Conservation (phyloP, 2,888 invertebrate genomes). For the Drosophila mettleri region DNA sequence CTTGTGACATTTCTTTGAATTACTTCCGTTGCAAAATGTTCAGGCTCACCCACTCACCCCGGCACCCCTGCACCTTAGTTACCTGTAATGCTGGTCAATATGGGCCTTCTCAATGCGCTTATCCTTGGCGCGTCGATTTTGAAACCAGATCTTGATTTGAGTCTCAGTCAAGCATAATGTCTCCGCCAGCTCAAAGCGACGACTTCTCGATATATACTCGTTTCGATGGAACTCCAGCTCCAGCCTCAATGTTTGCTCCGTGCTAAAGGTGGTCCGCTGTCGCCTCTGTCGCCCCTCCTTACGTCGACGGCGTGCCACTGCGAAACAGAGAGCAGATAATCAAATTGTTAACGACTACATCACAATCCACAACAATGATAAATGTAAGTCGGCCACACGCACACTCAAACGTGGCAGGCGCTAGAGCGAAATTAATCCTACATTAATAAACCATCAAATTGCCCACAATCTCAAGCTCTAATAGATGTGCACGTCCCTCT, state of each 20-base stretch:
- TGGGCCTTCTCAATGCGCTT: conserved; percentile 98
- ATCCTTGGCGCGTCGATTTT: conserved; percentile 97
- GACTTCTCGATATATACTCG: conserved; percentile 95
- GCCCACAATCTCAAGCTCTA: conserved; percentile 24
- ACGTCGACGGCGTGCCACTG: conserved; percentile 93
- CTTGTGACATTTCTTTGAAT: conserved; percentile 73
- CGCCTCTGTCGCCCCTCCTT: conserved; percentile 95
- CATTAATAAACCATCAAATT: conserved; percentile 68
- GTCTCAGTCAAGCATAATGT: conserved; percentile 90
- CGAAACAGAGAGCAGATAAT: conserved; percentile 32
- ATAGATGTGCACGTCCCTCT: too few relatives aligned
- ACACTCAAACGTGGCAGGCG: conserved; percentile 65
- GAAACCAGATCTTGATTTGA: conserved; percentile 96
- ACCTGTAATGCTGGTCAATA: conserved; percentile 97
- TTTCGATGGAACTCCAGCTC: conserved; percentile 96
- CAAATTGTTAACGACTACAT: conserved; percentile 19
- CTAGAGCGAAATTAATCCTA: conserved; percentile 79
- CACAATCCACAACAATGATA: conserved; percentile 21
- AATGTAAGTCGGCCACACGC: conserved; percentile 7
- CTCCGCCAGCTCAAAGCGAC: conserved; percentile 92
- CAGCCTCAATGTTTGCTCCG: conserved; percentile 94
- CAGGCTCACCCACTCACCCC: background rate
- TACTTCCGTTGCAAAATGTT: conserved; percentile 75
- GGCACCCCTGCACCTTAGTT: too few relatives aligned
- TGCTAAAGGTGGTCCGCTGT: conserved; percentile 97